A percentile compares a stretch with the other conserved stretches of the same genome.
Evolutionary conservation across 2,888 invertebrate species (phyloP).

Genomic region (Anoncus sp.): DNA sequence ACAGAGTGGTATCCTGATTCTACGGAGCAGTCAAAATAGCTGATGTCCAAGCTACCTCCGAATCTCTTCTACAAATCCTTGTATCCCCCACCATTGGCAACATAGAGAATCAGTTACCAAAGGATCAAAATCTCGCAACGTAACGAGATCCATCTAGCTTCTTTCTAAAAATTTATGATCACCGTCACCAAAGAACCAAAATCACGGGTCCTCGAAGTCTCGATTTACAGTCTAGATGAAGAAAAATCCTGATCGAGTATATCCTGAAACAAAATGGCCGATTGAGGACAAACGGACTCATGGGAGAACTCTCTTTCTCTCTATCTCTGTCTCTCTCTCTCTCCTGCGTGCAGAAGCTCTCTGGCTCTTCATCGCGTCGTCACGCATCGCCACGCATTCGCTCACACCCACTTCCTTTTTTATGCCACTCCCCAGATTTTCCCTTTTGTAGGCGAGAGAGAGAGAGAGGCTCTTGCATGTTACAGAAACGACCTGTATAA

Average conservation of each 20-base stretch:
- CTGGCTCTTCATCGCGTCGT: constrained; percentile 69
- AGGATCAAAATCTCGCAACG: too few relatives aligned
- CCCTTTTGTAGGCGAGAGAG: constrained; percentile 63
- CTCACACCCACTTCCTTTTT: constrained; percentile 83
- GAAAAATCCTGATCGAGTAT: background rate
- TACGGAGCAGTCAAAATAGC: too few relatives aligned
- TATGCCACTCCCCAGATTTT: constrained; percentile 81
- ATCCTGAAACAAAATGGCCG: background rate
- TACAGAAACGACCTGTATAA: constrained; percentile 49
- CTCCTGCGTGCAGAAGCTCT: constrained; percentile 17
- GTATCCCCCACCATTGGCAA: too few relatives aligned
- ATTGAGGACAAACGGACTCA: constrained; percentile 19
- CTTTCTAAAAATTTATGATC: too few relatives aligned
- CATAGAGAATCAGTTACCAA: too few relatives aligned
- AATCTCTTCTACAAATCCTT: too few relatives aligned
- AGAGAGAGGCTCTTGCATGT: constrained; percentile 45
- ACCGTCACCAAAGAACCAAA: too few relatives aligned
- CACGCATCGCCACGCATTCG: constrained; percentile 81
- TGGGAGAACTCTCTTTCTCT: constrained; percentile 6
- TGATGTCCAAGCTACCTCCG: too few relatives aligned
- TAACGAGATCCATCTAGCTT: too few relatives aligned
- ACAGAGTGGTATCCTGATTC: background rate
- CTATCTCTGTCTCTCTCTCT: too few relatives aligned
- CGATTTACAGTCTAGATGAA: background rate
- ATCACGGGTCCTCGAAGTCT: too few relatives aligned